phyloP scores from a whole-genome alignment of 37 sponge, comb jelly and placozoan genomes.

The Beroe ovata region DNA sequence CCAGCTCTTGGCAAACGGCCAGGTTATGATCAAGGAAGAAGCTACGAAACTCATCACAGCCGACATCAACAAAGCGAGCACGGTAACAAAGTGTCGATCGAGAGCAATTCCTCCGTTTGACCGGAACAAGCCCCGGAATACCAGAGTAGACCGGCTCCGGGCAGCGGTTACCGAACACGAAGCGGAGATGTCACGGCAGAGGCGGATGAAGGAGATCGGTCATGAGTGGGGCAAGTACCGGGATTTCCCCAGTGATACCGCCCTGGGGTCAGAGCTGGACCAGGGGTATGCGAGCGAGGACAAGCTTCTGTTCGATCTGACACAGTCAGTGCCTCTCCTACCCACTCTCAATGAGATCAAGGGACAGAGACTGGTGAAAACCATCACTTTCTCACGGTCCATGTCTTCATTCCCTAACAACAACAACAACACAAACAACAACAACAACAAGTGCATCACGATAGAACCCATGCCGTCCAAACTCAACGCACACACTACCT shows the following conservation, averaged over 20 bases:
- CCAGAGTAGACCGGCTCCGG: conserved; percentile 9
- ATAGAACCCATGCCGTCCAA: conserved; percentile 48
- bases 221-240: conserved; percentile 40
- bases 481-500: conserved; percentile 49
- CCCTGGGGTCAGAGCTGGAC: not conserved
- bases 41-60: conserved; percentile 13
- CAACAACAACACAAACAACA: too few species aligned
- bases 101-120: not conserved
- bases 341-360: conserved; percentile 22
- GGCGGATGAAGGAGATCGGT: not conserved
- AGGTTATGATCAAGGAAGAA: conserved; percentile 41
- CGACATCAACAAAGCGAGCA: not conserved
- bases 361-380: conserved; percentile 64
- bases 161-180: conserved; percentile 9
- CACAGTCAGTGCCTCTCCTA: conserved; percentile 61
- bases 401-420: not conserved
- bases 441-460: not conserved
- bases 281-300: conserved; percentile 60
- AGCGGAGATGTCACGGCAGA: not conserved
- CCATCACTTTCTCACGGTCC: conserved; percentile 63
- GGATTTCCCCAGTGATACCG: not conserved
- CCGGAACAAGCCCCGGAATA: not conserved
- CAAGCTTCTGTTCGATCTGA: conserved; percentile 28
- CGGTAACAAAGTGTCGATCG: not conserved
- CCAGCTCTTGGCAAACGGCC: conserved; percentile 56